These are phyloP conservation scores for Ranitomeya variabilis DNA, from an alignment of 2,113 vertebrate species.

Conservation along the genomic window DNA sequence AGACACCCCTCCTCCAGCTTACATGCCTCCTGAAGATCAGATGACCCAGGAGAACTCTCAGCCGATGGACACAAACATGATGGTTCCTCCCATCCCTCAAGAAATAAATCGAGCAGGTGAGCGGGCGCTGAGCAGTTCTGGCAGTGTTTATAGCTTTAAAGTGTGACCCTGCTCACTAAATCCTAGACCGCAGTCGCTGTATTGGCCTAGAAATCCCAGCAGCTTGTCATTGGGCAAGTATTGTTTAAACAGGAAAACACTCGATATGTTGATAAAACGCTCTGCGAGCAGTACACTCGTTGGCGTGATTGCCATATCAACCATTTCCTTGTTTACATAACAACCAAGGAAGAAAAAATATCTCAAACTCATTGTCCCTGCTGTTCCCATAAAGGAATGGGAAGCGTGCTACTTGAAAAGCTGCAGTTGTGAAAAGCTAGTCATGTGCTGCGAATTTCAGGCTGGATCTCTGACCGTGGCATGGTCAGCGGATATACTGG, in stretches of 20 bases:
- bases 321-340: slow-evolving; percentile 31
- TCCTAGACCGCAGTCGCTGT: background rate
- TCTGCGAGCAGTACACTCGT: background rate
- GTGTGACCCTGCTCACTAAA: background rate
- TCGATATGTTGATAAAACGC: slow-evolving; percentile 11
- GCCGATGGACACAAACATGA: slow-evolving; percentile 95
- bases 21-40: slow-evolving; percentile 94
- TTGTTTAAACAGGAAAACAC: slow-evolving; percentile 31
- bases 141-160: no score
- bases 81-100: slow-evolving; percentile 85
- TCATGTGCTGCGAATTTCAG: background rate
- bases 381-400: slow-evolving; percentile 6
- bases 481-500: no score
- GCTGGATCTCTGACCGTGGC: background rate
- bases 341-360: background rate
- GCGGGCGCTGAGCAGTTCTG: background rate
- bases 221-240: background rate
- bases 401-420: background rate
- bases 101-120: slow-evolving; percentile 87
- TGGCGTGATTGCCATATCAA: slow-evolving; percentile 21
- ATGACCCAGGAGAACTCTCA: slow-evolving; percentile 95
- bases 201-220: background rate
- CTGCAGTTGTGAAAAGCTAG: background rate
- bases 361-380: background rate
- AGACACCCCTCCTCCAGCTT: slow-evolving; percentile 95